Evolutionary conservation across 1,140 invertebrate genomes (phyloP).

Genomic region (Wiebesia pumilae): DNA sequence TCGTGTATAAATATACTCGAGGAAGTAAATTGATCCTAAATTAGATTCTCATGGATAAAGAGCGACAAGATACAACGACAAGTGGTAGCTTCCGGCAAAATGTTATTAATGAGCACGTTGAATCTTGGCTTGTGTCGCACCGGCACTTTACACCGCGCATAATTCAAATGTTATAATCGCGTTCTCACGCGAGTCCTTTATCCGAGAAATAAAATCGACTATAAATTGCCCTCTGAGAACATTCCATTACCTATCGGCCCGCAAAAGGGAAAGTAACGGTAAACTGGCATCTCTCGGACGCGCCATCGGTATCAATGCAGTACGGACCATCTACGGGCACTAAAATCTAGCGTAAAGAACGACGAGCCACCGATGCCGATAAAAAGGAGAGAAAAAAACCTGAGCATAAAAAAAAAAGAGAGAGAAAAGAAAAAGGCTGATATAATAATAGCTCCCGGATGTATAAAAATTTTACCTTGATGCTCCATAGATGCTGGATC

Average conservation of each 20-base stretch:
- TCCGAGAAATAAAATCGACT: slow-evolving; percentile 26
- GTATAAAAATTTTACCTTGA: not conserved
- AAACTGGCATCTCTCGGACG: not conserved
- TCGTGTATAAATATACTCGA: too few relatives aligned
- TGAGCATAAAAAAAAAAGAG: not conserved
- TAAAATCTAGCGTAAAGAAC: not conserved
- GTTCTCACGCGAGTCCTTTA: not conserved
- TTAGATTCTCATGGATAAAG: too few relatives aligned
- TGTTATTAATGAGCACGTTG: not conserved
- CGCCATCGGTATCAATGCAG: not conserved
- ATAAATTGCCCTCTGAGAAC: not conserved
- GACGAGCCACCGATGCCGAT: not conserved
- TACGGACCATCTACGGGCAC: not conserved
- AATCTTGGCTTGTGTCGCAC: not conserved
- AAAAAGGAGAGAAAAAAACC: too few relatives aligned
- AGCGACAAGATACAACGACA: too few relatives aligned
- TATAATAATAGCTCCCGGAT: not conserved
- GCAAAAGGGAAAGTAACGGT: not conserved
- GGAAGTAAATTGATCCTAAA: too few relatives aligned
- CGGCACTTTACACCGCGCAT: not conserved
- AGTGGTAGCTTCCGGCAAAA: not conserved
- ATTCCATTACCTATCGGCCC: not conserved
- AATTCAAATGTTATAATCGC: not conserved
- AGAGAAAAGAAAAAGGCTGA: not conserved
- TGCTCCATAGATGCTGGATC: slow-evolving; percentile 86